Conservation (phyloP, 2,888 invertebrate species). For the Siphlonurus alternatus region DNA sequence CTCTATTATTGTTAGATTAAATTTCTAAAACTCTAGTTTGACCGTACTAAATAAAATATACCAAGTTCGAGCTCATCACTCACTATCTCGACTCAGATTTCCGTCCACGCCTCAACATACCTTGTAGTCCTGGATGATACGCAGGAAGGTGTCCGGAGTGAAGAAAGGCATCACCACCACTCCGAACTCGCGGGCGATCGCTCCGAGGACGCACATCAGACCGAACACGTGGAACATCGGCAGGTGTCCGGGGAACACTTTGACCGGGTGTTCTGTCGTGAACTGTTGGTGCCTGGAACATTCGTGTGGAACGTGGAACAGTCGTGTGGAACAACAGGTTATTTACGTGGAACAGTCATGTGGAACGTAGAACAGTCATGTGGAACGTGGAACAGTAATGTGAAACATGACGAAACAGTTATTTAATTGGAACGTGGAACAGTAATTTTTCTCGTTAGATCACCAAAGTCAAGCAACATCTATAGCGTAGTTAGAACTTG, state of each 20-base stretch:
- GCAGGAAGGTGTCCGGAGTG: background rate
- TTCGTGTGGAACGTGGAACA: background rate
- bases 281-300: background rate
- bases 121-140: background rate
- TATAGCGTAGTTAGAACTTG: no score
- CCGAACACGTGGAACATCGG: slow-evolving; percentile 20
- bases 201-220: slow-evolving; percentile 6
- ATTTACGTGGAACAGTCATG: no score
- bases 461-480: no score
- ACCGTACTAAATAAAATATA: no score
- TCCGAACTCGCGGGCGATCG: slow-evolving; percentile 4
- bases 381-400: background rate
- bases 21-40: no score
- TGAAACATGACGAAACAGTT: no score
- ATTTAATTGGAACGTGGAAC: background rate
- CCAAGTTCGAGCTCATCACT: no score
- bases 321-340: background rate
- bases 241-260: slow-evolving; percentile 11
- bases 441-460: no score
- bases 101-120: no score
- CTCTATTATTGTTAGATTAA: no score
- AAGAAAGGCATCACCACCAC: slow-evolving; percentile 14
- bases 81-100: no score
- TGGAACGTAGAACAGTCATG: background rate
- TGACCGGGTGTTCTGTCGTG: background rate